These are phyloP conservation scores for Schlechtendalia chinensis DNA, from an alignment of 1,140 invertebrate genomes.

Conservation along the genomic window DNA sequence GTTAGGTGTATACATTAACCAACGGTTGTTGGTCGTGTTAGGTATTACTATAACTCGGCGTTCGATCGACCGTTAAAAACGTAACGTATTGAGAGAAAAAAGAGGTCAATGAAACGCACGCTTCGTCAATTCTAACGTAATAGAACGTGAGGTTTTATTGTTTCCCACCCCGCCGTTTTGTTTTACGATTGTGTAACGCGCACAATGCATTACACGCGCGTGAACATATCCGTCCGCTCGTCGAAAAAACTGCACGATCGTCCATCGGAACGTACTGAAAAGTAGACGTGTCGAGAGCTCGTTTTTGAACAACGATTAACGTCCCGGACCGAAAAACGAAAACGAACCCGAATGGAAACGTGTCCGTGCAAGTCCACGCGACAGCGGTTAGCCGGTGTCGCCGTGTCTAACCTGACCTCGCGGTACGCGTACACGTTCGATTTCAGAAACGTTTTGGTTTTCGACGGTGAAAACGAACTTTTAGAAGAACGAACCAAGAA, in stretches of 20 bases:
- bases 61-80: constrained; percentile 41
- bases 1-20: no score
- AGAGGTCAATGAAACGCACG: constrained; percentile 45
- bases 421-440: no score
- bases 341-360: no score
- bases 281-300: no score
- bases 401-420: no score
- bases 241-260: background rate
- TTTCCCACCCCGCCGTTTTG: background rate
- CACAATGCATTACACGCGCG: background rate
- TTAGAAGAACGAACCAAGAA: no score
- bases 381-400: background rate
- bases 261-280: constrained; percentile 1
- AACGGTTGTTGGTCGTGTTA: no score
- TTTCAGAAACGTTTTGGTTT: background rate
- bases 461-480: no score
- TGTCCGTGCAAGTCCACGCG: no score
- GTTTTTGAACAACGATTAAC: no score
- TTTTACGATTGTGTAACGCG: constrained; percentile 37
- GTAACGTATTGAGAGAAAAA: background rate
- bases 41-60: background rate
- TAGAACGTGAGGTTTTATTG: constrained; percentile 30
- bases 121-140: constrained; percentile 47
- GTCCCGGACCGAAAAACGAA: no score
- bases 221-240: constrained; percentile 18